Evolutionary conservation across 1,140 invertebrate genomes (phyloP).

Genomic region (Ephestia elutella): DNA sequence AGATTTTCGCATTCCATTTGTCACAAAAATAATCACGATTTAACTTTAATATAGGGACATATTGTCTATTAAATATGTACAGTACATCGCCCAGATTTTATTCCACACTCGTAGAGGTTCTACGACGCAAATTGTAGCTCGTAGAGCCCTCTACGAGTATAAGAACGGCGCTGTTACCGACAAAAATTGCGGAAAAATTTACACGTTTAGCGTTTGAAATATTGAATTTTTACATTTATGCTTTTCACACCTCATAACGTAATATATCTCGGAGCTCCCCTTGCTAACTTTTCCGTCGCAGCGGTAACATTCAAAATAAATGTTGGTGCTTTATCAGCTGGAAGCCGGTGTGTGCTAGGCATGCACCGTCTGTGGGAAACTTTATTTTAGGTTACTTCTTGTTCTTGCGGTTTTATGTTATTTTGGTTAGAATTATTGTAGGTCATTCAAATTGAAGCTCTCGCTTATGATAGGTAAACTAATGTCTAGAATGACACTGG

Average conservation of each 20-base stretch:
- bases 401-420: neutral
- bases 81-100: too few species aligned
- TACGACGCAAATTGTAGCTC: constrained; percentile 1
- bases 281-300: constrained; percentile 63
- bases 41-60: too few species aligned
- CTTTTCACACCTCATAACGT: constrained; percentile 73
- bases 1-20: too few species aligned
- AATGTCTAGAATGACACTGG: too few species aligned
- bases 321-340: constrained; percentile 60
- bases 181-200: constrained; percentile 61
- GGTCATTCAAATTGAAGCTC: too few species aligned
- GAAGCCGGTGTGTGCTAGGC: constrained; percentile 31
- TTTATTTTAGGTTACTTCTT: constrained; percentile 20
- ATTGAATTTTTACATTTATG: constrained; percentile 73
- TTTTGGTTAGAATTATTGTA: neutral
- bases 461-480: too few species aligned
- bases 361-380: constrained; percentile 12
- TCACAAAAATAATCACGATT: too few species aligned
- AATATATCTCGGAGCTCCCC: constrained; percentile 63
- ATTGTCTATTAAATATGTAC: too few species aligned
- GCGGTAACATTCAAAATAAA: constrained; percentile 68
- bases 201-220: constrained; percentile 56
- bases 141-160: neutral
- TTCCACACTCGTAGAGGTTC: neutral
- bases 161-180: constrained; percentile 38